Evolutionary conservation across 2,797 vertebrate genomes (phyloP), one percentile per base, ranked within the genome.

Genomic region (Astyanax mexicanus): DNA sequence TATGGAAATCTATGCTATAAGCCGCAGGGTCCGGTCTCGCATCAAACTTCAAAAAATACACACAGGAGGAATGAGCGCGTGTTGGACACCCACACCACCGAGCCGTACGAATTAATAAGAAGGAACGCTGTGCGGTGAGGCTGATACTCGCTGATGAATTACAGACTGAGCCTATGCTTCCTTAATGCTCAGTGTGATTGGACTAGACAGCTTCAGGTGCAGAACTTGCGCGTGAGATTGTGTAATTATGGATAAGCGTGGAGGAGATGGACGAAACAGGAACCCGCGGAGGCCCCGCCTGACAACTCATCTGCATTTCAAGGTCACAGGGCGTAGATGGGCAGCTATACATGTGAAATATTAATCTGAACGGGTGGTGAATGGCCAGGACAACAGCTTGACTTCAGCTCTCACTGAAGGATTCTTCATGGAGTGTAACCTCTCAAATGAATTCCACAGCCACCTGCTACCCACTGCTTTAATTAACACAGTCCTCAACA

Each of bases 291-390:
- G 13, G 29, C 73, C 13, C 25, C 21, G 12, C 37, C 69, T 72
- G 57, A 80, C 27, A 38, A 54, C 52, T 60, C 44, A 67, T 72
- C 42, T 61, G 62, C 19, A 62, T 42, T 65, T 77, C 80, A 66
- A 77, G 77, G 74, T 80, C 57, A 81, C 12, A 12, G 52, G 73
- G 42, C 54, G 51, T 47, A 69, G 54, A 61, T 64, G 57, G 68
- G 55, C 25, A 60, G 47, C 57, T 61, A 64, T 67, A 65, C 38
- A 61, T 25, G 76, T 80, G 6, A 77, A 84, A 82, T 77, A 77
- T 78, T 81, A 72, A 82, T 80, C 37, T 37, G 52, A 69, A 55
- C 38, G n/a, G 2, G 66, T 60, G 12, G 25, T 38, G 38, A 77
- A 38, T 60, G 27, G 19, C 54, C 35, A 23, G 64, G 69, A 62